Conservation (phyloP, 2,113 vertebrate genomes). For the Sturnus vulgaris region DNA sequence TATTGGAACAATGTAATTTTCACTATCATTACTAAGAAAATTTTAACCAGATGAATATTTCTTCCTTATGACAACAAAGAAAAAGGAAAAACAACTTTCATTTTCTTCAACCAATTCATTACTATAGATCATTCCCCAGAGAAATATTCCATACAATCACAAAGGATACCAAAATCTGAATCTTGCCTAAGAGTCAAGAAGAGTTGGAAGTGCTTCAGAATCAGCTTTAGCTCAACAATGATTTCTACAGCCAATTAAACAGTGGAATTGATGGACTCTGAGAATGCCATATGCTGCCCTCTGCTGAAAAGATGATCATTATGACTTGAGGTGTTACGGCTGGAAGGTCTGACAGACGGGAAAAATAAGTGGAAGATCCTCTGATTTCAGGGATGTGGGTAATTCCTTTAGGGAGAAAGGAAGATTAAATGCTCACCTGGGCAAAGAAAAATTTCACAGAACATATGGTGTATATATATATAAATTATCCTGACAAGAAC, state of each 20-base stretch:
- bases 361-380: slow-evolving; percentile 1
- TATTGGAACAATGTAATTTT: neutral
- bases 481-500: slow-evolving; percentile 49
- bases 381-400: slow-evolving; percentile 13
- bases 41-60: neutral
- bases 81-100: neutral
- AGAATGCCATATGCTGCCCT: slow-evolving; percentile 53
- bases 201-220: slow-evolving; percentile 2
- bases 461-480: slow-evolving; percentile 18
- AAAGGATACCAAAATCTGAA: neutral
- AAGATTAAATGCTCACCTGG: slow-evolving; percentile 48
- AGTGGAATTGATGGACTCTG: slow-evolving; percentile 28
- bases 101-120: neutral
- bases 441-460: slow-evolving; percentile 35
- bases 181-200: neutral
- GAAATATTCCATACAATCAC: neutral
- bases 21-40: neutral
- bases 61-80: neutral
- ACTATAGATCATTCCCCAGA: neutral
- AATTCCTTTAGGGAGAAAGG: slow-evolving; percentile 27
- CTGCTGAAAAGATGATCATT: slow-evolving; percentile 44
- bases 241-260: slow-evolving; percentile 41
- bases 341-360: slow-evolving; percentile 14
- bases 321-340: slow-evolving; percentile 9
- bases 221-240: neutral